A percentile compares a stretch with the other conserved stretches of the same genome.
Evolutionary conservation across 2,797 vertebrate genomes (phyloP).

Genomic region (Intellagama lesueurii): DNA sequence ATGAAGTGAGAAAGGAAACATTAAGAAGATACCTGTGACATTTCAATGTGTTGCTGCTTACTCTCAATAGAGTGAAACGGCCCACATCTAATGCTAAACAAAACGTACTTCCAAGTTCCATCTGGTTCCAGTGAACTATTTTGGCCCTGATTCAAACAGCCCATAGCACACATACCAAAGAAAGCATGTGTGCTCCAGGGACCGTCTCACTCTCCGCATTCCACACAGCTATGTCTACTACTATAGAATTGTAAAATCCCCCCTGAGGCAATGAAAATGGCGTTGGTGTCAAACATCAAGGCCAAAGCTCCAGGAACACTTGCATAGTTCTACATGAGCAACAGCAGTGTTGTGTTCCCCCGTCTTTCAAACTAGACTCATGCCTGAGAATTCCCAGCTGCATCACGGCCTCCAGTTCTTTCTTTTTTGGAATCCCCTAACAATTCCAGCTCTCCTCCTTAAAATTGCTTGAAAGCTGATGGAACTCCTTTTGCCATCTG

Average conservation of each 20-base stretch:
- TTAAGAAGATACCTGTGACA: fast-evolving
- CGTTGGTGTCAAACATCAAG: not conserved
- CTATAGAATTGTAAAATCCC: not conserved
- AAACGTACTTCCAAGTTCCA: constrained; percentile 4
- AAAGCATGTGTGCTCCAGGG: not conserved
- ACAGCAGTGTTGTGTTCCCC: not conserved
- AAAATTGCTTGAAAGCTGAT: not conserved
- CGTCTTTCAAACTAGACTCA: not conserved
- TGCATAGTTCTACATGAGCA: not conserved
- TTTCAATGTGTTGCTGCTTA: not conserved
- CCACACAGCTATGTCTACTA: not conserved
- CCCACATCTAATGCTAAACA: not conserved
- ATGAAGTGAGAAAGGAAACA: not conserved
- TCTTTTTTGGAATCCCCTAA: not conserved
- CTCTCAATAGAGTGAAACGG: constrained; percentile 19
- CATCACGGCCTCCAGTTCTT: not conserved
- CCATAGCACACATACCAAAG: not conserved
- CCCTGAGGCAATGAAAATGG: not conserved
- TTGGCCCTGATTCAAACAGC: not conserved
- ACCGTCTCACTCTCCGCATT: not conserved
- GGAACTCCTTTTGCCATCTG: not conserved
- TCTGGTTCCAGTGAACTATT: not conserved
- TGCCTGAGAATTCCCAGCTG: not conserved
- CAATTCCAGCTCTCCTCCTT: not conserved
- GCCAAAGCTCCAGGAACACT: not conserved